phyloP scores from a whole-genome alignment of 1,140 invertebrate genomes.

The Lasioglossum albipes region DNA sequence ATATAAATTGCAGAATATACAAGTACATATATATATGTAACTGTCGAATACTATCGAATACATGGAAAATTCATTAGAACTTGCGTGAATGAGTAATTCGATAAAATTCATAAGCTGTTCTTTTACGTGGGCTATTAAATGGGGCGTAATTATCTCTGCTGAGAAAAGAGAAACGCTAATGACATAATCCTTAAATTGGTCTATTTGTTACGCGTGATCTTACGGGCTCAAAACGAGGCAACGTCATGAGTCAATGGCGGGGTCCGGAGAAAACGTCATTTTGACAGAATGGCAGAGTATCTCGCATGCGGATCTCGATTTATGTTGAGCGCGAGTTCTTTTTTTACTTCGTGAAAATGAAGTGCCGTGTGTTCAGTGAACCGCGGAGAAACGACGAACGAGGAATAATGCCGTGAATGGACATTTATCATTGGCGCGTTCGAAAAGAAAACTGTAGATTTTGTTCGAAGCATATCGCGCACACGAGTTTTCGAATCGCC shows the following conservation, averaged over 20 bases:
- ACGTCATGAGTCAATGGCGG: slow-evolving; percentile 33
- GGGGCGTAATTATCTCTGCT: neutral
- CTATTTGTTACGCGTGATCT: neutral
- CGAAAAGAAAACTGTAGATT: slow-evolving; percentile 22
- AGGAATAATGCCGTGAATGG: neutral
- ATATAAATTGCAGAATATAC: neutral
- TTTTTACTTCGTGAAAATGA: slow-evolving; percentile 23
- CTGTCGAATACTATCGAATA: neutral
- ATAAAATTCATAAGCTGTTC: neutral
- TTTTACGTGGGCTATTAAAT: too few species aligned
- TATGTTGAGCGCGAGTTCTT: neutral
- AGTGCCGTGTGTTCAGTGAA: slow-evolving; percentile 23
- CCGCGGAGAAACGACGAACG: neutral
- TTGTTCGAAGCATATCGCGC: slow-evolving; percentile 28
- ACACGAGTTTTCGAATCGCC: slow-evolving; percentile 28
- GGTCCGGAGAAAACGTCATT: slow-evolving; percentile 37
- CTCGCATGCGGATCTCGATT: slow-evolving; percentile 11
- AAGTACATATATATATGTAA: too few species aligned
- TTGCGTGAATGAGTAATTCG: neutral
- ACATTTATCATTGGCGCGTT: neutral
- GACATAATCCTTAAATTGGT: neutral
- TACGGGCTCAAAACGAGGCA: neutral
- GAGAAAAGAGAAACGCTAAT: neutral
- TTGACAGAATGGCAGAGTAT: slow-evolving; percentile 48
- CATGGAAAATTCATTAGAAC: neutral